A percentile compares a stretch with the other conserved stretches of the same genome.
Conservation (phyloP, 1,140 invertebrate species). For the Tribolium castaneum region DNA sequence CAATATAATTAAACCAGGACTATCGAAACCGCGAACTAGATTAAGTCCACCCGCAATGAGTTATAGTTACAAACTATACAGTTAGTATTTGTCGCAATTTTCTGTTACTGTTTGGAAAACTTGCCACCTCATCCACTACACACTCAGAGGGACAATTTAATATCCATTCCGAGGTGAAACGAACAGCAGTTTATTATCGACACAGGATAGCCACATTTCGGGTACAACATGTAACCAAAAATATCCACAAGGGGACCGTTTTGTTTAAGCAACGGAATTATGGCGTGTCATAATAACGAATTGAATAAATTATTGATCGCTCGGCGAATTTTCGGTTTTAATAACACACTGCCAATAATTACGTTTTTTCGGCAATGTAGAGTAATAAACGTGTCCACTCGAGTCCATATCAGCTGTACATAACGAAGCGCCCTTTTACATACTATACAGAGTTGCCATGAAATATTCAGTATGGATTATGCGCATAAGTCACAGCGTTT, state of each 20-base stretch:
- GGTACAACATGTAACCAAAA: slow-evolving; percentile 18
- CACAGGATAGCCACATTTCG: slow-evolving; percentile 29
- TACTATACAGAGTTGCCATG: slow-evolving; percentile 14
- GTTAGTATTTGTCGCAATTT: not conserved
- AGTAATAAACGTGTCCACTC: not conserved
- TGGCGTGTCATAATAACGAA: slow-evolving; percentile 1
- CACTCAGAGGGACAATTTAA: slow-evolving; percentile 8
- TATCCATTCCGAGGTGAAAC: slow-evolving; percentile 12
- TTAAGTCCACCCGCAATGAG: slow-evolving; percentile 5
- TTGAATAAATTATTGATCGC: slow-evolving; percentile 31
- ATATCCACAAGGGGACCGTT: slow-evolving; percentile 8
- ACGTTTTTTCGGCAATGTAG: not conserved
- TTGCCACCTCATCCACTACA: slow-evolving; percentile 8
- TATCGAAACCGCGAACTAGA: not conserved
- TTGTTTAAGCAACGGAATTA: slow-evolving; percentile 29
- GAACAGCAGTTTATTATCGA: slow-evolving; percentile 31
- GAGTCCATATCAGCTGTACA: slow-evolving; percentile 27
- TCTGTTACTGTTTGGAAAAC: not conserved
- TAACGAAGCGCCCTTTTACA: not conserved
- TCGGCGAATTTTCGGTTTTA: not conserved
- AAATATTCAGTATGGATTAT: slow-evolving; percentile 10
- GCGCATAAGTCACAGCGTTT: slow-evolving; percentile 4
- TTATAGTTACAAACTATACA: slow-evolving; percentile 21
- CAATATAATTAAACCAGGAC: slow-evolving; percentile 14
- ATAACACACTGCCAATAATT: slow-evolving; percentile 14